Conservation (phyloP, 1,140 invertebrate genomes). For the Theocolax elegans region DNA sequence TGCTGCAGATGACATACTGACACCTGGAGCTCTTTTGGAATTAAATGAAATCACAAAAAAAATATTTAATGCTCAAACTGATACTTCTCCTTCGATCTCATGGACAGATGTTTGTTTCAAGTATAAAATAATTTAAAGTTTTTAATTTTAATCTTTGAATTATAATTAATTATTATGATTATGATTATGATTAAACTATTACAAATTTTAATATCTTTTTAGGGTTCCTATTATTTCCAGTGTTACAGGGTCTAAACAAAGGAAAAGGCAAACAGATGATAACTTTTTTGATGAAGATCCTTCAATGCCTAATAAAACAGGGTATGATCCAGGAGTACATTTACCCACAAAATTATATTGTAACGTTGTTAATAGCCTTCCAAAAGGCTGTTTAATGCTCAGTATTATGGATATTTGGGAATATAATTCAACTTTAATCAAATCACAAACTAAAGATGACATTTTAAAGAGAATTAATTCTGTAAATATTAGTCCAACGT, state of each 20-base stretch:
- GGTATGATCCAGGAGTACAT: slow-evolving; percentile 69
- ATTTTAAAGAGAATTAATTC: slow-evolving; percentile 74
- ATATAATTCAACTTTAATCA: slow-evolving; percentile 70
- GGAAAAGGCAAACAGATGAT: slow-evolving; percentile 51
- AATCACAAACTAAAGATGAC: slow-evolving; percentile 70
- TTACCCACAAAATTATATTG: slow-evolving; percentile 70
- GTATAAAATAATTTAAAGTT: slow-evolving; percentile 61
- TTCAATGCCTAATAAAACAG: slow-evolving; percentile 44
- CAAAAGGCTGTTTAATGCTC: slow-evolving; percentile 71
- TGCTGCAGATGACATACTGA: slow-evolving; percentile 75
- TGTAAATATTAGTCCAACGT: slow-evolving; percentile 71
- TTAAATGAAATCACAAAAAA: slow-evolving; percentile 61
- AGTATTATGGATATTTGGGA: slow-evolving; percentile 80
- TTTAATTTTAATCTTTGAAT: slow-evolving; percentile 3
- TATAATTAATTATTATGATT: neutral
- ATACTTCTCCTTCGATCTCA: slow-evolving; percentile 55
- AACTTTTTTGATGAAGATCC: slow-evolving; percentile 58
- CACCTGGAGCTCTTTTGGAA: slow-evolving; percentile 66
- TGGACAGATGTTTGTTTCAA: slow-evolving; percentile 76
- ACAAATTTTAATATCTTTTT: slow-evolving; percentile 18
- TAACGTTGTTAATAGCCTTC: slow-evolving; percentile 68
- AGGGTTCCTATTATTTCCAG: slow-evolving; percentile 60
- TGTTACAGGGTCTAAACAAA: slow-evolving; percentile 32
- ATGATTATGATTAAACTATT: no score
- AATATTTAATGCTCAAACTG: slow-evolving; percentile 48